Evolutionary conservation across 2,113 vertebrate species (phyloP).

Genomic region (Calyptomena viridis): DNA sequence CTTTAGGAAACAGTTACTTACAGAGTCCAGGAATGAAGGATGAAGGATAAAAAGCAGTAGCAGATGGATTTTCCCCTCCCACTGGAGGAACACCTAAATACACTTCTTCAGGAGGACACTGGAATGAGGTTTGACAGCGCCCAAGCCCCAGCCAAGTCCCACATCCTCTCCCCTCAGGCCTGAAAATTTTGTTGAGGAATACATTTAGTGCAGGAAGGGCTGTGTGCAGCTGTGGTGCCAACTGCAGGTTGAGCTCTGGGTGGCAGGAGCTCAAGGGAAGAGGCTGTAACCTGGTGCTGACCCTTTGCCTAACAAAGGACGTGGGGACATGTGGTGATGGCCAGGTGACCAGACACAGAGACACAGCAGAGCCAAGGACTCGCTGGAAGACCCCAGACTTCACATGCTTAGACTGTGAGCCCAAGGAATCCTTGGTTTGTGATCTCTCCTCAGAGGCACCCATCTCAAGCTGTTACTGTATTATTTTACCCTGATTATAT

Average conservation of each 20-base stretch:
- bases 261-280: neutral
- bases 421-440: neutral
- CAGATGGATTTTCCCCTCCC: neutral
- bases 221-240: neutral
- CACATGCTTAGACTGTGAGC: neutral
- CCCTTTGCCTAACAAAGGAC: neutral
- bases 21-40: neutral
- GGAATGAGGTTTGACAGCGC: neutral
- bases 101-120: accelerated
- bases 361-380: neutral
- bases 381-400: neutral
- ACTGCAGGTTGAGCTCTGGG: neutral
- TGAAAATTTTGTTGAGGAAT: neutral
- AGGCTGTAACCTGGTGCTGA: neutral
- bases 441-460: neutral
- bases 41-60: neutral
- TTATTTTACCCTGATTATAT: neutral
- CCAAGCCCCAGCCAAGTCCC: neutral
- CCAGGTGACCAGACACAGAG: neutral
- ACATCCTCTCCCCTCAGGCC: neutral
- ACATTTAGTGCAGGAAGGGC: neutral
- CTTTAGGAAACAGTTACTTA: neutral
- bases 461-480: neutral
- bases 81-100: neutral
- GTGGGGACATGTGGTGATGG: neutral